phyloP scores from a whole-genome alignment of 1,140 invertebrate genomes.

The Coenobita brevimanus region DNA sequence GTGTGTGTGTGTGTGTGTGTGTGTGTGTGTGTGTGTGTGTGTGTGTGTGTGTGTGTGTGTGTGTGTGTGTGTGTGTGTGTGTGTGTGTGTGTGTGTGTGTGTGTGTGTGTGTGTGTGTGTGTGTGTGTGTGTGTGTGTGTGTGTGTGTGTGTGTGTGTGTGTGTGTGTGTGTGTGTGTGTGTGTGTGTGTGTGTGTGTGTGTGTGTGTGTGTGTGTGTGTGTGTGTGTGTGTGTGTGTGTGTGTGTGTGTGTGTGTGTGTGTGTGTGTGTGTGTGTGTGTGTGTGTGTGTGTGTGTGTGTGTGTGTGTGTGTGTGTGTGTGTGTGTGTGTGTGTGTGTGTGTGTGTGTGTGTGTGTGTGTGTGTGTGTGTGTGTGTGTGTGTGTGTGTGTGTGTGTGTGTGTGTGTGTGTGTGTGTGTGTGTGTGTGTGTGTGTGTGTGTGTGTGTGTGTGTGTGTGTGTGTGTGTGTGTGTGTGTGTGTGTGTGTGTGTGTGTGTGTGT shows the following conservation, averaged over 20 bases:
- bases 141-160: not conserved
- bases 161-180: not conserved
- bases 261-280: not conserved
- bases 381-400: not conserved
- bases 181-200: not conserved
- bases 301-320: not conserved
- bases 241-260: not conserved
- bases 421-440: not conserved
- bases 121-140: not conserved
- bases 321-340: not conserved
- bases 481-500: not conserved
- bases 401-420: not conserved
- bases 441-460: not conserved
- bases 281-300: not conserved
- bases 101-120: not conserved
- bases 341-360: not conserved
- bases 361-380: not conserved
- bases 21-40: not conserved
- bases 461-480: slow-evolving; percentile 1
- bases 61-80: too few relatives aligned
- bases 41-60: too few relatives aligned
- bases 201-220: not conserved
- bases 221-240: not conserved
- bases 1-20: not conserved
- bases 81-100: too few relatives aligned